Conservation (phyloP, 53 echinoderm and acorn worm species). For the Mesocentrotus franciscanus region DNA sequence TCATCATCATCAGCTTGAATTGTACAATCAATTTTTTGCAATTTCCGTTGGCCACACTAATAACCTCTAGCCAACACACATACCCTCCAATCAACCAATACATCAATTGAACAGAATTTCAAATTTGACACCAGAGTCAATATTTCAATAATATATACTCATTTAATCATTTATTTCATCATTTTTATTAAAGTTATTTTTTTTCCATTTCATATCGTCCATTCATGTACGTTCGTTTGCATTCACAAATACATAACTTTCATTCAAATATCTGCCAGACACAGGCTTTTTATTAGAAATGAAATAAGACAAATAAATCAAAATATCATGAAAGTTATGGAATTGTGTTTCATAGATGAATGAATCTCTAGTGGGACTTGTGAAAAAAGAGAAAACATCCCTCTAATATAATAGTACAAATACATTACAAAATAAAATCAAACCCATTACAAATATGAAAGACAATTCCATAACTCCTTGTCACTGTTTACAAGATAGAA, state of each 20-base stretch:
- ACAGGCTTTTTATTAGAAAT: conserved; percentile 12
- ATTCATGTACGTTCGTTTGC: conserved; percentile 25
- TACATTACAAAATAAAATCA: conserved; percentile 51
- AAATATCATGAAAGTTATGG: conserved; percentile 38
- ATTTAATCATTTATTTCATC: conserved; percentile 66
- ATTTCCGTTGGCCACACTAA: too few species aligned
- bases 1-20: background rate
- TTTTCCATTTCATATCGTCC: conserved; percentile 54
- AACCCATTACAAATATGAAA: background rate
- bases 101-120: background rate
- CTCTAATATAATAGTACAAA: conserved; percentile 45
- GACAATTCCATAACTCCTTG: conserved; percentile 45
- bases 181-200: conserved; percentile 56
- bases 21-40: background rate
- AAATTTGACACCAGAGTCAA: background rate
- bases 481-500: conserved; percentile 25
- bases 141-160: conserved; percentile 64
- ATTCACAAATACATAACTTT: conserved; percentile 56
- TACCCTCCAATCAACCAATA: background rate
- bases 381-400: background rate
- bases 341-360: conserved; percentile 50
- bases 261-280: background rate
- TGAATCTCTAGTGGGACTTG: background rate
- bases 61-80: background rate
- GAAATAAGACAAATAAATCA: conserved; percentile 37